Evolutionary conservation across 2,113 vertebrate species (phyloP).

Genomic region (Gallinago media): DNA sequence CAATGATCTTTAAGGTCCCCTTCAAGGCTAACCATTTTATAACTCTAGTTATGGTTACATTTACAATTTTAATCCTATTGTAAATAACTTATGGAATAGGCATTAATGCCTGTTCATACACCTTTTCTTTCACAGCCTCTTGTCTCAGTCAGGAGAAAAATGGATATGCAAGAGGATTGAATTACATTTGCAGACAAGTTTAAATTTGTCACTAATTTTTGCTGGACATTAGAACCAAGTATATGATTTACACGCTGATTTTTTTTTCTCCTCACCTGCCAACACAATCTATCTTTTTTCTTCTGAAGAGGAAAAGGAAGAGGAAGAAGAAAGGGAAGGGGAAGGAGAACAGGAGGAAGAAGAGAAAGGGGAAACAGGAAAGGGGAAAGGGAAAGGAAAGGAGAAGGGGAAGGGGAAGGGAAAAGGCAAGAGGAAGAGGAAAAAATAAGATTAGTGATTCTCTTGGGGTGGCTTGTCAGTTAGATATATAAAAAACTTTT

Average conservation of each 20-base stretch:
- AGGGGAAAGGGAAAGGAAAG: too few relatives aligned
- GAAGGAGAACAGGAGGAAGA: too few relatives aligned
- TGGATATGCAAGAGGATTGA: neutral
- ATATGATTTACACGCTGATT: neutral
- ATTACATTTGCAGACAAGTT: neutral
- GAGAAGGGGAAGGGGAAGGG: too few relatives aligned
- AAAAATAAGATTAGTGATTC: neutral
- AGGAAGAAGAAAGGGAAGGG: too few relatives aligned
- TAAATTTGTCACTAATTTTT: neutral
- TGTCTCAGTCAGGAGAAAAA: neutral
- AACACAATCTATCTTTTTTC: neutral
- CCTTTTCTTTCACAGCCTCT: neutral
- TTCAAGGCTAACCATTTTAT: too few relatives aligned
- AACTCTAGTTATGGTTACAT: neutral
- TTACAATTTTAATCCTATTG: neutral
- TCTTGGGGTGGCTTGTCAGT: neutral
- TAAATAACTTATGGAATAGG: neutral
- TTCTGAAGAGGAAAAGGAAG: neutral
- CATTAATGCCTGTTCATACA: neutral
- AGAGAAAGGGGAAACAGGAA: too few relatives aligned
- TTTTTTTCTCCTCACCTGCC: rapidly evolving
- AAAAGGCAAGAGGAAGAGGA: neutral
- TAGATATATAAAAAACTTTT: neutral
- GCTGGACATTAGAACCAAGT: neutral
- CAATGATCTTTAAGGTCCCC: too few relatives aligned